phyloP scores from a whole-genome alignment of 2,113 vertebrate genomes.

The Paracanthobrama guichenoti region DNA sequence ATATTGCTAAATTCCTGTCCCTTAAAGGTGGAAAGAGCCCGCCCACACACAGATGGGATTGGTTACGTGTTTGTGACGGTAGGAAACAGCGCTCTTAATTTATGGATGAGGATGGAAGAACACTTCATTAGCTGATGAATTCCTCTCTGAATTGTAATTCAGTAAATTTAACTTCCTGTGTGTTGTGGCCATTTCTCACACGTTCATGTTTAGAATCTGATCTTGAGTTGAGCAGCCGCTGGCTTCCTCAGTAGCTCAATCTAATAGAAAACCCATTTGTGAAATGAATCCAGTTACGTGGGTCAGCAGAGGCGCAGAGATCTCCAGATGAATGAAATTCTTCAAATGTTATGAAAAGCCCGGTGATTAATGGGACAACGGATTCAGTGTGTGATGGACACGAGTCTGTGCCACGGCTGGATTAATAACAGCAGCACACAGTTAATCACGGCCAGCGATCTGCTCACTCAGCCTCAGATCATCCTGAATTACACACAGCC shows the following conservation, averaged over 20 bases:
- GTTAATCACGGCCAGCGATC: not conserved
- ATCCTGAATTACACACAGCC: not conserved
- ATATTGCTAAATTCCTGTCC: too few species aligned
- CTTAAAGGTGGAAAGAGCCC: too few species aligned
- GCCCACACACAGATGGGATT: too few species aligned
- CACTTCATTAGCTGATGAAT: too few species aligned
- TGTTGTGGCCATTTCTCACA: not conserved
- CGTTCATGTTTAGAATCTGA: not conserved
- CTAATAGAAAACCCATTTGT: conserved; percentile 27
- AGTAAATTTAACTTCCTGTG: too few species aligned
- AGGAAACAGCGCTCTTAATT: too few species aligned
- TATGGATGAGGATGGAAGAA: too few species aligned
- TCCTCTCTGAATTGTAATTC: too few species aligned
- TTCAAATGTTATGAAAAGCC: not conserved
- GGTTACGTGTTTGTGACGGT: too few species aligned
- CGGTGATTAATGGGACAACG: not conserved
- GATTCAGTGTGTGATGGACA: not conserved
- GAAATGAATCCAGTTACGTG: not conserved
- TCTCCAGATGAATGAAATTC: not conserved
- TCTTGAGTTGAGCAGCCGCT: not conserved
- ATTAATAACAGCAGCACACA: not conserved
- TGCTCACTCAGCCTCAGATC: not conserved
- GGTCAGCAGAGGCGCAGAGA: not conserved
- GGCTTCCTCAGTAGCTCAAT: not conserved
- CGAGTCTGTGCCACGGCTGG: not conserved